These are phyloP conservation scores for Caenorhabditis briggsae DNA, from an alignment of 1,140 invertebrate genomes.

Conservation along the genomic window DNA sequence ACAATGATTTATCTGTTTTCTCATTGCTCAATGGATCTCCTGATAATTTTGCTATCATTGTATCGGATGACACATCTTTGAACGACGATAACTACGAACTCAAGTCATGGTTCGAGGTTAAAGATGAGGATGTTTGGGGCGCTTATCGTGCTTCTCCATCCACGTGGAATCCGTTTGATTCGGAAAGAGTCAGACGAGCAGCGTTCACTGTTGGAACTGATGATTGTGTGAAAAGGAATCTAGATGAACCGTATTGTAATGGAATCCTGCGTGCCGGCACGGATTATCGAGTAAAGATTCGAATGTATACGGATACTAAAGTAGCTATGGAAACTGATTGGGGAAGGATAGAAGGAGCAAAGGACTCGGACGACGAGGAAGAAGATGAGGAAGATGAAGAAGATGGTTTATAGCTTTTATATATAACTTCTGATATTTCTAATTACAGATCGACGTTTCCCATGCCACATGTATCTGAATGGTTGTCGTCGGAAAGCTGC, in stretches of 20 bases:
- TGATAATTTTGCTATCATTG: conserved; percentile 76
- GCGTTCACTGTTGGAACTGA: conserved; percentile 75
- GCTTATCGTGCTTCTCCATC: conserved; percentile 74
- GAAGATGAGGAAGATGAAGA: conserved; percentile 67
- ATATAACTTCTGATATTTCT: conserved; percentile 15
- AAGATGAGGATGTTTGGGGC: conserved; percentile 73
- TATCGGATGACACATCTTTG: conserved; percentile 69
- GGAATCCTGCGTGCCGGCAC: conserved; percentile 70
- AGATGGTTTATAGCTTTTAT: conserved; percentile 56
- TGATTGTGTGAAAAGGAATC: conserved; percentile 72
- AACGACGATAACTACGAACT: conserved; percentile 73
- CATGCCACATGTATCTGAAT: conserved; percentile 77
- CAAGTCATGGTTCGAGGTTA: conserved; percentile 74
- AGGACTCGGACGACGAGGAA: conserved; percentile 55
- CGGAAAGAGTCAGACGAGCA: conserved; percentile 61
- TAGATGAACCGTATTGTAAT: conserved; percentile 76
- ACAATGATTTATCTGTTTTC: conserved; percentile 73
- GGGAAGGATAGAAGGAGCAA: conserved; percentile 67
- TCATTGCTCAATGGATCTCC: conserved; percentile 73
- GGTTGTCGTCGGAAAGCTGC: conserved; percentile 69
- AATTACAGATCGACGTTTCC: conserved; percentile 70
- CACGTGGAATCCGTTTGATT: conserved; percentile 73
- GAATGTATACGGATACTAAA: conserved; percentile 73
- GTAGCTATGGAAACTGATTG: conserved; percentile 77
- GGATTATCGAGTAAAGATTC: conserved; percentile 74